Conservation (phyloP, 2,888 invertebrate genomes). For the Melanostoma mellinum region DNA sequence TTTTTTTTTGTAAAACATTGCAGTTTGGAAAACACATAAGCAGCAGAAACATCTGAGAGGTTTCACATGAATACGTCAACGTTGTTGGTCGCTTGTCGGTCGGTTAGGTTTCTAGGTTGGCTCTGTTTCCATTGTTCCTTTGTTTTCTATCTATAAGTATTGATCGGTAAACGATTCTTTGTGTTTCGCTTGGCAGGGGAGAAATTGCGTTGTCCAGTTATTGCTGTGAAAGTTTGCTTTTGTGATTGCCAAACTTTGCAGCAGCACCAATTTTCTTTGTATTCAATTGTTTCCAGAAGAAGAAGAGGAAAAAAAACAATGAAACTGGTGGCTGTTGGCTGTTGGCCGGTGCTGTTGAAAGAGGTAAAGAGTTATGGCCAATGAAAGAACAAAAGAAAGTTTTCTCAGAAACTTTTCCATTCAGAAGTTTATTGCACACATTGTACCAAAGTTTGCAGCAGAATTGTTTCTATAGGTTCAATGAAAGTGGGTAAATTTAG, state of each 20-base stretch:
- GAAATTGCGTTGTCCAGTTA: slow-evolving; percentile 12
- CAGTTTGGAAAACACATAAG: slow-evolving; percentile 5
- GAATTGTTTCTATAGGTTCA: too few species aligned
- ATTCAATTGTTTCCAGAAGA: neutral
- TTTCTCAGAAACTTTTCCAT: neutral
- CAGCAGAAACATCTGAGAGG: slow-evolving; percentile 44
- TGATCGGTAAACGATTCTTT: slow-evolving; percentile 43
- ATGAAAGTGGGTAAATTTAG: too few species aligned
- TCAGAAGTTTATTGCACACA: too few species aligned
- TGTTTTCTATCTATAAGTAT: slow-evolving; percentile 7
- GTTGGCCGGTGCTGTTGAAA: too few species aligned
- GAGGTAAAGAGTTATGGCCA: neutral
- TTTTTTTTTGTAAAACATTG: neutral
- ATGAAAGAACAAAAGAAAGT: neutral
- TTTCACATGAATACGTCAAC: slow-evolving; percentile 32
- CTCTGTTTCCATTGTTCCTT: too few species aligned
- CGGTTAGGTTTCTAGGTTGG: too few species aligned
- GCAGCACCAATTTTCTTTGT: slow-evolving; percentile 2
- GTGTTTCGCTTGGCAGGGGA: neutral
- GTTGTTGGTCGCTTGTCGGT: neutral
- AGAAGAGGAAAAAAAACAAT: neutral
- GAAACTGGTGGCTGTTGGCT: neutral
- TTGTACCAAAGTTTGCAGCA: too few species aligned
- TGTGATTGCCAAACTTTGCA: slow-evolving; percentile 18
- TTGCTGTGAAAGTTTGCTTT: slow-evolving; percentile 23